These are phyloP conservation scores for Bacillus rossius DNA, from an alignment of 1,140 invertebrate species.

Conservation along the genomic window DNA sequence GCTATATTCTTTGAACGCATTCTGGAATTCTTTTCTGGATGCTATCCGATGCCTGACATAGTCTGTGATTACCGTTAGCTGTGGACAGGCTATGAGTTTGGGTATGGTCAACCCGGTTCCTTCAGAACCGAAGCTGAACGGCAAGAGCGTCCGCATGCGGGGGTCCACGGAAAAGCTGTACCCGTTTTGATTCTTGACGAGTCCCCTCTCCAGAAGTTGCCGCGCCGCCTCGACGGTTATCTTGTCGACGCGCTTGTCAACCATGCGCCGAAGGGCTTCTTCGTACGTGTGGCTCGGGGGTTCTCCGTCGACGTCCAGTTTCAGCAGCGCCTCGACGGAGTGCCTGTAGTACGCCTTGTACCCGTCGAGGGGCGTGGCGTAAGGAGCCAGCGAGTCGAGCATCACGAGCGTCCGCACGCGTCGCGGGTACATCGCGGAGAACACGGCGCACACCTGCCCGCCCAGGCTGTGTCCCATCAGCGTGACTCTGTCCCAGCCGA, in stretches of 20 bases:
- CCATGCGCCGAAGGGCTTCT: slow-evolving; percentile 44
- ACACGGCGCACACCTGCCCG: slow-evolving; percentile 42
- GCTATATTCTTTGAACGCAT: background rate
- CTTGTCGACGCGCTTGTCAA: slow-evolving; percentile 30
- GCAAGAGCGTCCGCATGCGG: slow-evolving; percentile 26
- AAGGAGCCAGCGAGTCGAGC: slow-evolving; percentile 45
- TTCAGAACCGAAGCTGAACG: background rate
- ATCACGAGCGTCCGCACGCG: slow-evolving; percentile 46
- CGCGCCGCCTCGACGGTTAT: slow-evolving; percentile 43
- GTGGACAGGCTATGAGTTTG: slow-evolving; percentile 6
- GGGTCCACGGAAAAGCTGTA: slow-evolving; percentile 38
- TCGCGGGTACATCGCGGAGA: slow-evolving; percentile 45
- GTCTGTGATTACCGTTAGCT: slow-evolving; percentile 12
- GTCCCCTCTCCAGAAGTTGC: slow-evolving; percentile 43
- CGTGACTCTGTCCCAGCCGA: slow-evolving; percentile 50
- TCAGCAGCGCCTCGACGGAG: slow-evolving; percentile 16
- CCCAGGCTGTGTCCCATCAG: slow-evolving; percentile 55
- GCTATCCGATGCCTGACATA: background rate
- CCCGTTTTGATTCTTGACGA: slow-evolving; percentile 34
- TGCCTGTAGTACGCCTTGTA: slow-evolving; percentile 28
- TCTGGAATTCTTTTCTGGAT: background rate
- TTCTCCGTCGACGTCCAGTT: slow-evolving; percentile 27
- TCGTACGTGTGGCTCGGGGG: slow-evolving; percentile 44
- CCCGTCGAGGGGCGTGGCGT: slow-evolving; percentile 27
- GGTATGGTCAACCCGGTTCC: background rate